These are phyloP conservation scores for Reinhardtius hippoglossoides DNA, from an alignment of 2,113 vertebrate species.

Conservation along the genomic window DNA sequence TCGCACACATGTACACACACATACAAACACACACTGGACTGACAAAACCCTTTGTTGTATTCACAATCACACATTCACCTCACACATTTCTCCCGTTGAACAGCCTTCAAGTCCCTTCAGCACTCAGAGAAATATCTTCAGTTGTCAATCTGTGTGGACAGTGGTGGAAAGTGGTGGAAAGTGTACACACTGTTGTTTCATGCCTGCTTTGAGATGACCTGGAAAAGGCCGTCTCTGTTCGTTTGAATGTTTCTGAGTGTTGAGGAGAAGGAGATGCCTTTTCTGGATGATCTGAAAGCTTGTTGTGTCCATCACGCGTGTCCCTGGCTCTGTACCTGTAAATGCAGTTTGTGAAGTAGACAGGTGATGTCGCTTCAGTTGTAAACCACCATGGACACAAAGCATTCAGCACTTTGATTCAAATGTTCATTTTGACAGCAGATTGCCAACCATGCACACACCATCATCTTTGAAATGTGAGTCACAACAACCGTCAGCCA, in stretches of 20 bases:
- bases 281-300: constrained; percentile 24
- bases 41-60: constrained; percentile 8
- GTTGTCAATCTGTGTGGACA: constrained; percentile 32
- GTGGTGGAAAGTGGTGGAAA: constrained; percentile 37
- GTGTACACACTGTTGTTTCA: constrained; percentile 8
- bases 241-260: background rate
- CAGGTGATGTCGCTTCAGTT: constrained; percentile 31
- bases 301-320: constrained; percentile 5
- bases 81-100: constrained; percentile 27
- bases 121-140: constrained; percentile 40
- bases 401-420: constrained; percentile 62
- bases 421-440: constrained; percentile 24
- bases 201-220: constrained; percentile 9
- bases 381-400: constrained; percentile 23
- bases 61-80: constrained; percentile 33
- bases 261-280: background rate
- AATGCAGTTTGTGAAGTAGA: constrained; percentile 20
- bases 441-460: constrained; percentile 11
- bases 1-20: constrained; percentile 12
- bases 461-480: constrained; percentile 22
- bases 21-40: constrained; percentile 13
- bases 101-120: constrained; percentile 37
- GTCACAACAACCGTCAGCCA: constrained; percentile 24
- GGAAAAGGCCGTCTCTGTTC: background rate
- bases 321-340: constrained; percentile 29